Percentiles rank a stretch among this genome's conserved stretches.
Evolutionary conservation across 2,113 vertebrate genomes (phyloP).

Genomic region (Cyprinodon tularosa): DNA sequence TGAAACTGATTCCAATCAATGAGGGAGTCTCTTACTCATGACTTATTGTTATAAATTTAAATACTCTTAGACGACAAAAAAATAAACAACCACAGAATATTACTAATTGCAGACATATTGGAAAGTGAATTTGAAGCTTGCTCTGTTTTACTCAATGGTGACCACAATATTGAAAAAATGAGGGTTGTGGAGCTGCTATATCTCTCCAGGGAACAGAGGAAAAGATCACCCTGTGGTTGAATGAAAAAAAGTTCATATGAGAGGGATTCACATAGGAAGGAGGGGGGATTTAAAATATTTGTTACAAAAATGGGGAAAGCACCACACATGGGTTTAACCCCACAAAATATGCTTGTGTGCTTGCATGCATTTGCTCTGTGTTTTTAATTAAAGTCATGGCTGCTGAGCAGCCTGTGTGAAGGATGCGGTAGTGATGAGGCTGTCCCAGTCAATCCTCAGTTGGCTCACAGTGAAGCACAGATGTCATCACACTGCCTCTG

Average conservation of each 20-base stretch:
- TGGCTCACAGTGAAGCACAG: slow-evolving; percentile 48
- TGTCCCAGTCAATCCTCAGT: slow-evolving; percentile 42
- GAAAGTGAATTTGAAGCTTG: slow-evolving; percentile 52
- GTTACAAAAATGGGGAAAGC: slow-evolving; percentile 25
- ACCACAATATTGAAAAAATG: slow-evolving; percentile 46
- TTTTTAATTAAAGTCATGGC: slow-evolving; percentile 48
- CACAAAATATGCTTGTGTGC: slow-evolving; percentile 11
- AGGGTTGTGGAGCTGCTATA: slow-evolving; percentile 53
- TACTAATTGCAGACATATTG: slow-evolving; percentile 46
- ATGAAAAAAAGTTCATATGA: slow-evolving; percentile 42
- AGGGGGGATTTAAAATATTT: slow-evolving; percentile 40
- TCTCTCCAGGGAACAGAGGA: slow-evolving; percentile 32
- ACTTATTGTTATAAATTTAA: slow-evolving; percentile 32
- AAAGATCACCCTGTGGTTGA: slow-evolving; percentile 57
- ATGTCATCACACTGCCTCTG: slow-evolving; percentile 44
- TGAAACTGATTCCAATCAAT: slow-evolving; percentile 29
- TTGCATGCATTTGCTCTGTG: slow-evolving; percentile 28
- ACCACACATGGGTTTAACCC: background rate
- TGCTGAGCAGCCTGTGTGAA: slow-evolving; percentile 32
- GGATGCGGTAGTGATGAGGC: slow-evolving; percentile 51
- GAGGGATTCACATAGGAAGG: slow-evolving; percentile 10
- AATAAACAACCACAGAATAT: slow-evolving; percentile 48
- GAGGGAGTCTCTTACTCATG: slow-evolving; percentile 18
- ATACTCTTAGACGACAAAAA: slow-evolving; percentile 21
- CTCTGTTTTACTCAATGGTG: slow-evolving; percentile 43